Evolutionary conservation across 2,888 invertebrate species (phyloP), one percentile per base, ranked within the genome.

Genomic region (Cephus runcator): DNA sequence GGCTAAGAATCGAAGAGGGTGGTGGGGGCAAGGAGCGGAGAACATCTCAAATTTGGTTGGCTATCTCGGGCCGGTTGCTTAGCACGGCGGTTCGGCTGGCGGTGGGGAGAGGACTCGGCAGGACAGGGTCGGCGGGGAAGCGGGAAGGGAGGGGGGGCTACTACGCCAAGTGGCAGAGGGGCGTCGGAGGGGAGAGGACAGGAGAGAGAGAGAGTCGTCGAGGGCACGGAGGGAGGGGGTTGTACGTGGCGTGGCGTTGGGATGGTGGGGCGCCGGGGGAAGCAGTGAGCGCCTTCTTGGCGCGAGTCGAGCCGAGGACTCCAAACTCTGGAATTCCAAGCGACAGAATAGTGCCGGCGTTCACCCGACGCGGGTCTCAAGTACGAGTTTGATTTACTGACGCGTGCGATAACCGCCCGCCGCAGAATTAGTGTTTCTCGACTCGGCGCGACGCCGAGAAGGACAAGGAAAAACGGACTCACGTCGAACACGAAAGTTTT

Each of bases 31-130:
- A 85, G 83, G 82, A 85, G 81, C 83, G 82, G 84, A 84, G 84
- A 85, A 85, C 85, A 86, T 87, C 89, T 90, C 88, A 90, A 90
- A 90, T 90, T 90, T 90, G 90, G 90, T 90, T 90, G 90, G 90
- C 84, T 88, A 88, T 88, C 87, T 88, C 85, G 86, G 84, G 85
- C 82, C 84, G 82, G 75, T 76, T 78, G 78, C 78, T 78, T 73
- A 34, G 78, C 36, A 74, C 71, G 71, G 6, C 71, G 71, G 9
- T 56, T 56, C 56, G 56, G 23, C 56, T 31, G 71, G 71, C 23
- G 33, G 71, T 71, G 34, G 71, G 81, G 78, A 69, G 73, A 79
- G 76, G 76, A 69, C 77, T 81, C 79, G 76, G 23, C 33, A 31
- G 31, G 34, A 34, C 31, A 77, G 79, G 68, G 77, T 40, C 71